phyloP scores from a whole-genome alignment of 2,797 vertebrate species.

The Coracias cyanogaster region DNA sequence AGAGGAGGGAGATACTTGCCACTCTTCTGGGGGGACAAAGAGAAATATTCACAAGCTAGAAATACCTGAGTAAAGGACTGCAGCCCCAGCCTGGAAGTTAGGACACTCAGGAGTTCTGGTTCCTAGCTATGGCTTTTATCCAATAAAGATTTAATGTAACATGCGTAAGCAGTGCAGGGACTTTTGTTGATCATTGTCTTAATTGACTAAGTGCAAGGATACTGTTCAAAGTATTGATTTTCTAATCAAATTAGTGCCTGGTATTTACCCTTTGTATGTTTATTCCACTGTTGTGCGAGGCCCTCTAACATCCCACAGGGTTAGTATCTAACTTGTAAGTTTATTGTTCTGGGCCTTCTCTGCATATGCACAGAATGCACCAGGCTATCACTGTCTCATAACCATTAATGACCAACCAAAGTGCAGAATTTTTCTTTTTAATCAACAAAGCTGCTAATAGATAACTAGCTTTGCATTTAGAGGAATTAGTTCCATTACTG shows the following conservation, averaged over 20 bases:
- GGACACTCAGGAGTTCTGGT: neutral
- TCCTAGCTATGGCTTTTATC: neutral
- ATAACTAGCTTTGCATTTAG: neutral
- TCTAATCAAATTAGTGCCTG: constrained; percentile 33
- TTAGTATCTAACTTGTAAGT: neutral
- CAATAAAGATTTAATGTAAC: neutral
- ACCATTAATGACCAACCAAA: neutral
- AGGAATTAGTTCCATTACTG: neutral
- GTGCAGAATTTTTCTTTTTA: neutral
- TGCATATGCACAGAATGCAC: neutral
- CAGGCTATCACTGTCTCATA: neutral
- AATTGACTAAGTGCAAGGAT: constrained; percentile 44
- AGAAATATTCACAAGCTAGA: neutral
- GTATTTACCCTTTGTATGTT: constrained; percentile 26
- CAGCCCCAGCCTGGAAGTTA: neutral
- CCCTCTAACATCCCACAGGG: neutral
- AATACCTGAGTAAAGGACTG: neutral
- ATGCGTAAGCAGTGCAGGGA: neutral
- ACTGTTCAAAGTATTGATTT: constrained; percentile 45
- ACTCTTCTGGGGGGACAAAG: neutral
- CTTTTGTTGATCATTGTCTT: constrained; percentile 26
- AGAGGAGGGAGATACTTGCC: neutral
- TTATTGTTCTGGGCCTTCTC: neutral
- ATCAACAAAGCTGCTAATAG: neutral
- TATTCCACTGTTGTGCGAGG: neutral